Evolutionary conservation across 2,113 vertebrate species (phyloP).

Genomic region (Guaruba guarouba): DNA sequence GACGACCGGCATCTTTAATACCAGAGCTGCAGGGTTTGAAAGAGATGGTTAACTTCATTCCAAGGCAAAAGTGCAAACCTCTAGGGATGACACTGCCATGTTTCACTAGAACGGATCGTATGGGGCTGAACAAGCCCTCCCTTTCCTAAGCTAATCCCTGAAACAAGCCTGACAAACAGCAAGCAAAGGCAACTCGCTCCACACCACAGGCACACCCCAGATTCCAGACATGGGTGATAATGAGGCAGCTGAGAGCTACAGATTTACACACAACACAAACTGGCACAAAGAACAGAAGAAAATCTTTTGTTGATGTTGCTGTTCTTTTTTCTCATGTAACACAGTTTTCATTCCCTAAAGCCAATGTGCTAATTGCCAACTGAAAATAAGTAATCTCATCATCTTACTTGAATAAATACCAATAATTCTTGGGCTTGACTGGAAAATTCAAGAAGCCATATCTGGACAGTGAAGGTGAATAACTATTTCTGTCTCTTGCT

Average conservation of each 20-base stretch:
- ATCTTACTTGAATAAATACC: slow-evolving; percentile 31
- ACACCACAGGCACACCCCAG: slow-evolving; percentile 18
- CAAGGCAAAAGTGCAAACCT: background rate
- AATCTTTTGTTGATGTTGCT: slow-evolving; percentile 47
- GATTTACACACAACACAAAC: slow-evolving; percentile 54
- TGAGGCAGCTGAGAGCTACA: slow-evolving; percentile 18
- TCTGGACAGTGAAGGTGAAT: background rate
- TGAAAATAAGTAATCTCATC: slow-evolving; percentile 37
- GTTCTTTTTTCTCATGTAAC: slow-evolving; percentile 23
- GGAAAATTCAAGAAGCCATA: background rate
- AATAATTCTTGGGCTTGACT: background rate
- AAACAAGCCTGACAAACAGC: background rate
- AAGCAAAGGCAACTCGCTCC: background rate
- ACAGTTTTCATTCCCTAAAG: slow-evolving; percentile 57
- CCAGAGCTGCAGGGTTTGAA: background rate
- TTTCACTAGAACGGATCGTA: background rate
- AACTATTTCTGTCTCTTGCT: background rate
- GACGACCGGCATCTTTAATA: background rate
- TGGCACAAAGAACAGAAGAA: slow-evolving; percentile 39
- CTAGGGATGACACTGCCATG: background rate
- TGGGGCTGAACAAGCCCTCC: background rate
- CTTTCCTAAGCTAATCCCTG: background rate
- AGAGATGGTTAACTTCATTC: background rate
- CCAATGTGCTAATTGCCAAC: slow-evolving; percentile 35
- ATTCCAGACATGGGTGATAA: slow-evolving; percentile 38